A percentile compares a stretch with the other conserved stretches of the same genome.
Evolutionary conservation across 1,140 invertebrate genomes (phyloP).

Genomic region (Belonocnema kinseyi): DNA sequence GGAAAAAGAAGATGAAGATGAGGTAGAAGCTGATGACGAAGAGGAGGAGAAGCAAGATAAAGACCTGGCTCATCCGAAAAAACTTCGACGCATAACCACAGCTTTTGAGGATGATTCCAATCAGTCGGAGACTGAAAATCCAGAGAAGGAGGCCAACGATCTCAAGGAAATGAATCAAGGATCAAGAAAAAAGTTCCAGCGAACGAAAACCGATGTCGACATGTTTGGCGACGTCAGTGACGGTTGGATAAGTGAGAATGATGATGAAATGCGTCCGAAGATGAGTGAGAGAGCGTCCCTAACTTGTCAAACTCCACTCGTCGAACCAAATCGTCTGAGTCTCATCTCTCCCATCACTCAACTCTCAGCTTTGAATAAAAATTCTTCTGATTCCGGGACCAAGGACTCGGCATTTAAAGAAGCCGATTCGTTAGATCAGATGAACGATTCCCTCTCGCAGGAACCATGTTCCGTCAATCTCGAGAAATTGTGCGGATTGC

Average conservation of each 20-base stretch:
- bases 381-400: conserved; percentile 31
- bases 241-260: conserved; percentile 54
- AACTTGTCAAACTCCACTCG: conserved; percentile 52
- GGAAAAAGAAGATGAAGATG: conserved; percentile 60
- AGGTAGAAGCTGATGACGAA: conserved; percentile 62
- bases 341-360: conserved; percentile 66
- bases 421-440: conserved; percentile 25
- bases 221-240: conserved; percentile 51
- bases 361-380: conserved; percentile 65
- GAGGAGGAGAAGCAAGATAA: conserved; percentile 62
- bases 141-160: conserved; percentile 41
- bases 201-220: conserved; percentile 53
- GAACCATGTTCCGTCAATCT: conserved; percentile 40
- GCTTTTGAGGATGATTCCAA: conserved; percentile 65
- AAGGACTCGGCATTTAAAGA: conserved; percentile 21
- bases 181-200: conserved; percentile 34
- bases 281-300: not conserved
- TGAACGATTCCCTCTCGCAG: conserved; percentile 15
- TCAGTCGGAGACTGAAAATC: conserved; percentile 48
- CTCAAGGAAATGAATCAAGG: not conserved
- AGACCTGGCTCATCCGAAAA: conserved; percentile 47
- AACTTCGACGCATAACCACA: conserved; percentile 65
- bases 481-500: conserved; percentile 59
- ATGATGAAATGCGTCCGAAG: conserved; percentile 43
- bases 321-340: conserved; percentile 53